A percentile compares a stretch with the other conserved stretches of the same genome.
Evolutionary conservation across 1,140 invertebrate species (phyloP).

Genomic region (Drosophila parabipectinata): DNA sequence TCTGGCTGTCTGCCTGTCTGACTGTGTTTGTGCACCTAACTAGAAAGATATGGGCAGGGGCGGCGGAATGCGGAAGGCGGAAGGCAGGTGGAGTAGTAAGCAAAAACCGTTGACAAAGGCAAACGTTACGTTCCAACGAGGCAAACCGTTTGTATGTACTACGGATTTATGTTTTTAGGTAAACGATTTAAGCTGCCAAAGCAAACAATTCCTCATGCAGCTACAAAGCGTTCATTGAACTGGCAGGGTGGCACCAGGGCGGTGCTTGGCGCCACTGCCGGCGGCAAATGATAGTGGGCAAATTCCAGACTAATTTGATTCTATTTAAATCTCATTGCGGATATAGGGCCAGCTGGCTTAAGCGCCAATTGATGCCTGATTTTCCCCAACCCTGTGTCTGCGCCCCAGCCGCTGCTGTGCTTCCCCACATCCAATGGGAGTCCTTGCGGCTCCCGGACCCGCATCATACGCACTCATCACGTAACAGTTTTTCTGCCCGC

Average conservation of each 20-base stretch:
- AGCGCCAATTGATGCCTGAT: slow-evolving; percentile 73
- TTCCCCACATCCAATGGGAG: neutral
- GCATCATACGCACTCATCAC: slow-evolving; percentile 77
- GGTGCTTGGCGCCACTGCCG: neutral
- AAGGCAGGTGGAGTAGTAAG: slow-evolving; percentile 17
- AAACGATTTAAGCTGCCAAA: slow-evolving; percentile 76
- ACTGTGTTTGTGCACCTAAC: slow-evolving; percentile 74
- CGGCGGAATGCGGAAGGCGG: neutral
- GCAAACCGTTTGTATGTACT: slow-evolving; percentile 49
- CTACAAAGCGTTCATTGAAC: slow-evolving; percentile 65
- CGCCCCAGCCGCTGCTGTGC: neutral
- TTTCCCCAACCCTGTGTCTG: slow-evolving; percentile 36
- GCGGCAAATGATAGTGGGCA: slow-evolving; percentile 39
- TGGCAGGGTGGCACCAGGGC: neutral
- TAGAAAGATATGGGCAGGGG: slow-evolving; percentile 47
- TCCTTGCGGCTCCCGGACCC: slow-evolving; percentile 50
- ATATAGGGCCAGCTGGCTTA: slow-evolving; percentile 76
- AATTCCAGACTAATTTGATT: slow-evolving; percentile 81
- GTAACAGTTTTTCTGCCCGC: slow-evolving; percentile 58
- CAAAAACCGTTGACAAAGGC: slow-evolving; percentile 77
- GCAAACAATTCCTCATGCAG: slow-evolving; percentile 69
- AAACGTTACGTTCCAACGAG: slow-evolving; percentile 63
- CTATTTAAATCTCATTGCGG: slow-evolving; percentile 81
- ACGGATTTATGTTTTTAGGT: slow-evolving; percentile 77
- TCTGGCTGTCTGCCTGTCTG: slow-evolving; percentile 9